phyloP scores from a whole-genome alignment of 2,113 vertebrate species.

The Lycocorax pyrrhopterus region DNA sequence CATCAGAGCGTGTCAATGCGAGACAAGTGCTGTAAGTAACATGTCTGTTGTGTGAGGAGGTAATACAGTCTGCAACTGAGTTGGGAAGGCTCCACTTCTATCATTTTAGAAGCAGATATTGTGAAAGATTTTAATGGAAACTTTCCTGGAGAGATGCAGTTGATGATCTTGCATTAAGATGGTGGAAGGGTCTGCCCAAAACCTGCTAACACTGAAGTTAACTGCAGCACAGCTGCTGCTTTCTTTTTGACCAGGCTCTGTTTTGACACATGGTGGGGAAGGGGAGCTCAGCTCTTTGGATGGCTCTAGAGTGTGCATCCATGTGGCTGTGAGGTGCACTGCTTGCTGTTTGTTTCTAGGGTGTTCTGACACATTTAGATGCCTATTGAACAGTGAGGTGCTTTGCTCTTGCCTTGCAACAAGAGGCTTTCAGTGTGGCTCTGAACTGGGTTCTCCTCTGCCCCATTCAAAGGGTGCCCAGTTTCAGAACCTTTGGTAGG shows the following conservation, averaged over 20 bases:
- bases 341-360: not conserved
- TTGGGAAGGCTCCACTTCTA: not conserved
- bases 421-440: not conserved
- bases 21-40: not conserved
- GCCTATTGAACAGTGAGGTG: not conserved
- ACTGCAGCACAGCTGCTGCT: not conserved
- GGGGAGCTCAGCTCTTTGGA: not conserved
- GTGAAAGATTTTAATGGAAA: not conserved
- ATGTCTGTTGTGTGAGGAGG: not conserved
- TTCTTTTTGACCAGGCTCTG: not conserved
- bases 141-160: not conserved
- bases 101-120: not conserved
- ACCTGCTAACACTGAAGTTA: fast-evolving
- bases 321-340: not conserved
- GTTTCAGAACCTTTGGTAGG: not conserved
- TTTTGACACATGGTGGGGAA: not conserved
- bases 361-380: not conserved
- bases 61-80: not conserved
- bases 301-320: not conserved
- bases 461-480: not conserved
- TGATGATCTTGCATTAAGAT: not conserved
- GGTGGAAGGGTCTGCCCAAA: not conserved
- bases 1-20: not conserved
- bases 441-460: not conserved
- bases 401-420: not conserved